Percentiles rank a stretch among this genome's conserved stretches.
Evolutionary conservation across 2,888 invertebrate genomes (phyloP).

Genomic region (Callinectes sapidus): DNA sequence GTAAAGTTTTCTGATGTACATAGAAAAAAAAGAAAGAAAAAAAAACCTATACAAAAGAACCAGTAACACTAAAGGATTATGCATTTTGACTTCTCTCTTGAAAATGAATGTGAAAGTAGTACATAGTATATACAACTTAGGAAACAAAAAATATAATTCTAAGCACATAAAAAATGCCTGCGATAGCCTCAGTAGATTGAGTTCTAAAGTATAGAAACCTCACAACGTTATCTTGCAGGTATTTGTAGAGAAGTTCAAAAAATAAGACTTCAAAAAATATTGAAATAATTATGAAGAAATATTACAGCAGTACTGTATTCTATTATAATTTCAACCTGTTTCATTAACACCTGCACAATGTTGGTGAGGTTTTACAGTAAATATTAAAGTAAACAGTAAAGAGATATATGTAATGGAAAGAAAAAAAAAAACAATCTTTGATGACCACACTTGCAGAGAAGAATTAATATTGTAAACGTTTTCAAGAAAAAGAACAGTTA

Average conservation of each 20-base stretch:
- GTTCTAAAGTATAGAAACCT: neutral
- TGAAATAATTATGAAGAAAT: neutral
- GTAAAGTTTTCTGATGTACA: neutral
- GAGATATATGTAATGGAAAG: no score
- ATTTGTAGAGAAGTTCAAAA: neutral
- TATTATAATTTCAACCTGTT: neutral
- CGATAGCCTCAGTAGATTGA: constrained; percentile 53
- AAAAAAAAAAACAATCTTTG: no score
- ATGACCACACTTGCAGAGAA: no score
- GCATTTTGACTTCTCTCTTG: constrained; percentile 15
- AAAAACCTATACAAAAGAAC: neutral
- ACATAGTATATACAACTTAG: constrained; percentile 25
- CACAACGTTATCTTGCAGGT: neutral
- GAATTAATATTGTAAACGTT: neutral
- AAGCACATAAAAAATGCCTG: constrained; percentile 49
- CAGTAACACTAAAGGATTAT: neutral
- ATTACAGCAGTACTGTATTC: neutral
- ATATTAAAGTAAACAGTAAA: neutral
- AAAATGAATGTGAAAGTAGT: constrained; percentile 15
- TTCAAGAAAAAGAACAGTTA: neutral
- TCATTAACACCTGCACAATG: neutral
- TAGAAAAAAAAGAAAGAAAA: no score
- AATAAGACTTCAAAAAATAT: neutral
- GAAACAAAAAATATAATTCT: constrained; percentile 7
- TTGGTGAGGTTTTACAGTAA: neutral